phyloP scores from a whole-genome alignment of 1,140 invertebrate species.

The Eurosta solidaginis region DNA sequence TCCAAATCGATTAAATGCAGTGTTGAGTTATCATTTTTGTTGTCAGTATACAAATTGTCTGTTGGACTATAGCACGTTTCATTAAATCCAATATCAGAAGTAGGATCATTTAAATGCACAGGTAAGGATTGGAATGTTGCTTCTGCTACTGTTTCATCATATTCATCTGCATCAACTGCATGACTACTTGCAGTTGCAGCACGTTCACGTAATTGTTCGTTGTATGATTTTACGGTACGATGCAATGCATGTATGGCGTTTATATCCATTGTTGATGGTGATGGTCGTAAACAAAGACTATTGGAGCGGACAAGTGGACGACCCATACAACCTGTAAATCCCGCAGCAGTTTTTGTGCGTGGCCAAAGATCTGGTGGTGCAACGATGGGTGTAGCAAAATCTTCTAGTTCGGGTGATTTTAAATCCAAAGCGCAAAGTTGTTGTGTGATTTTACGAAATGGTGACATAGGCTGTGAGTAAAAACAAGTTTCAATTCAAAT shows the following conservation, averaged over 20 bases:
- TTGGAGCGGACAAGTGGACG: slow-evolving; percentile 49
- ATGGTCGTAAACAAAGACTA: slow-evolving; percentile 45
- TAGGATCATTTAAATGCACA: slow-evolving; percentile 29
- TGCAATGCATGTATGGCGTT: slow-evolving; percentile 53
- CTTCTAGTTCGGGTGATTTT: slow-evolving; percentile 72
- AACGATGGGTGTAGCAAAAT: slow-evolving; percentile 72
- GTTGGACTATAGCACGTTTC: slow-evolving; percentile 12
- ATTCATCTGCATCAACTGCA: neutral
- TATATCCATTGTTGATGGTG: slow-evolving; percentile 53
- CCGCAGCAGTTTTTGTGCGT: slow-evolving; percentile 50
- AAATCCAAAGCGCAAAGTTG: slow-evolving; percentile 72
- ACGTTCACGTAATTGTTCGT: slow-evolving; percentile 45
- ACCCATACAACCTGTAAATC: neutral
- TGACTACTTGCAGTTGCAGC: neutral
- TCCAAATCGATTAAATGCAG: slow-evolving; percentile 45
- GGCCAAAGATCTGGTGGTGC: slow-evolving; percentile 67
- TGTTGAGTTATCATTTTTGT: neutral
- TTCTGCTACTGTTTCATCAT: slow-evolving; percentile 27
- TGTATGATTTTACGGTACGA: slow-evolving; percentile 53
- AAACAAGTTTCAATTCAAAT: neutral
- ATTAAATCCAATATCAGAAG: slow-evolving; percentile 3
- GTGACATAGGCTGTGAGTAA: slow-evolving; percentile 66
- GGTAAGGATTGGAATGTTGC: slow-evolving; percentile 55
- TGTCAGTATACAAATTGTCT: slow-evolving; percentile 25
- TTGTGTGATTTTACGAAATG: slow-evolving; percentile 77